These are phyloP conservation scores for Lagopus muta DNA, from an alignment of 2,113 vertebrate genomes.

Conservation along the genomic window DNA sequence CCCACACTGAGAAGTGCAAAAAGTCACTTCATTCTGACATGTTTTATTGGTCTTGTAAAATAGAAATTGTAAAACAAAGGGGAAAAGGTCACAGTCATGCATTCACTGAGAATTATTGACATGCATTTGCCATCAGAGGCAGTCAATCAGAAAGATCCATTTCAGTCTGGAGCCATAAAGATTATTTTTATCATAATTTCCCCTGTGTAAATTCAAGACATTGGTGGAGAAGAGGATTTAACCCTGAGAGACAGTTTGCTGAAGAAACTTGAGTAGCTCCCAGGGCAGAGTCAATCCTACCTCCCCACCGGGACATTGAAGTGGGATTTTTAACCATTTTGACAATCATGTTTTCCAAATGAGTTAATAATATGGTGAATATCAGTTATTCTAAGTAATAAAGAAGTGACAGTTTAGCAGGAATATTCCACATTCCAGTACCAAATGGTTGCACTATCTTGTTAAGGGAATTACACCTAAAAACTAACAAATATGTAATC, in stretches of 20 bases:
- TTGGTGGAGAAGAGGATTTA: slow-evolving; percentile 18
- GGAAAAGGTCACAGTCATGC: slow-evolving; percentile 59
- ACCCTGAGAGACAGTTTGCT: background rate
- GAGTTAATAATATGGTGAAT: background rate
- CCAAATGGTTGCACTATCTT: background rate
- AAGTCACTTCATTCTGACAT: slow-evolving; percentile 10
- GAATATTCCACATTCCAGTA: background rate
- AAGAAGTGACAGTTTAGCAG: background rate
- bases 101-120: slow-evolving; percentile 54
- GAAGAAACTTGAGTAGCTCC: background rate
- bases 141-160: slow-evolving; percentile 49
- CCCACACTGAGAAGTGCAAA: background rate
- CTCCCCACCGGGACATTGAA: background rate
- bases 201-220: background rate
- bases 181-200: slow-evolving; percentile 67
- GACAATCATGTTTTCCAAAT: background rate
- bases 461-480: background rate
- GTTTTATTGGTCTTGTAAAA: slow-evolving; percentile 54
- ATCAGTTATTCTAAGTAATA: background rate
- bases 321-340: background rate
- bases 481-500: background rate
- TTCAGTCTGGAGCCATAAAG: slow-evolving; percentile 43
- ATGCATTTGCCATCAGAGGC: background rate
- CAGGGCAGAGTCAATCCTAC: background rate
- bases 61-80: slow-evolving; percentile 56